Evolutionary conservation across 2,888 invertebrate genomes (phyloP), one percentile per base, ranked within the genome.

Genomic region (Adelphocoris suturalis): DNA sequence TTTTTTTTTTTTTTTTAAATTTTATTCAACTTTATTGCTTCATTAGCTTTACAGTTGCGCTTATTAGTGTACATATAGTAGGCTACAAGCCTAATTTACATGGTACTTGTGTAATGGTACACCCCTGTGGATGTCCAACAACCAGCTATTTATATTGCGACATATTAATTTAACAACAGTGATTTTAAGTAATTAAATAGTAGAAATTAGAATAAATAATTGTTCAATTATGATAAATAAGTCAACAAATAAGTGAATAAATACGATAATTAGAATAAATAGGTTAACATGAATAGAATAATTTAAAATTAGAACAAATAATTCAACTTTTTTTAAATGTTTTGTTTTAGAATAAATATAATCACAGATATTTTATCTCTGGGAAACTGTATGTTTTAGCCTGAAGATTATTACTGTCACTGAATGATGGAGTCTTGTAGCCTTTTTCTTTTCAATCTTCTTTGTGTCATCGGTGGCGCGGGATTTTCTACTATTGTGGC

Each of bases 361-460:
- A 61, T n/a, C 2, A 1, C 16, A 61, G 61, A 1, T 19, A 2
- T 19, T n/a, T 19, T 0, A 19, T n/a, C n/a, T n/a, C n/a, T 68
- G 23, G 9, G 11, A 19, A 7, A 27, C 11, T 23, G 7, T 23
- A 23, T 68, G 68, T 0, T 23, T 19, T 3, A 68, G 68, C 19
- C 23, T n/a, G 12, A 23, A 3, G 52, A 13, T n/a, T n/a, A n/a
- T n/a, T n/a, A 52, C 11, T 52, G 3, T 52, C 12, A 52, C 52
- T 13, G 52, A 16, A 3, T 3, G 52, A 52, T 3, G 16, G 52
- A 52, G 12, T 52, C 13, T 52, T 52, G n/a, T 23, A 68, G 13
- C 23, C 80, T 46, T 27, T 80, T 80, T 37, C 80, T 0, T 19
- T 80, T 80, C 19, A 80, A 13, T 80, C 80, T 46, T 80, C 80